Evolutionary conservation across 2,113 vertebrate species (phyloP), one percentile per base, ranked within the genome.

Genomic region (Myxocyprinus asiaticus): DNA sequence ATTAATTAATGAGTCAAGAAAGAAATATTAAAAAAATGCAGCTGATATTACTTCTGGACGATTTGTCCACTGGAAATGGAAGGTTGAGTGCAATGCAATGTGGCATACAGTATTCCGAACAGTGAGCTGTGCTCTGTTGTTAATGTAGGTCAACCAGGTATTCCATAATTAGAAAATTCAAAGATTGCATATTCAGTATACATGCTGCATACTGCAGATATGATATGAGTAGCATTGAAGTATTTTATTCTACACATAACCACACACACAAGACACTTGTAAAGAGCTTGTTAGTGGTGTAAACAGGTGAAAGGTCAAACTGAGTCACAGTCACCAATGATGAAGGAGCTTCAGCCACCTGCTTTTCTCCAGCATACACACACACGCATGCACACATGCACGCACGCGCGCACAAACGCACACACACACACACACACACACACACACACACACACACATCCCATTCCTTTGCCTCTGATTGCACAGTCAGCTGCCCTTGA

Each of bases 71-170:
- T 68, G 12, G 45, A 68, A 51, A 68, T 22, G 11, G 1, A 17
- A 51, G 10, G 47, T 68, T 67, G 14, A 67, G 65, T 67, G 65
- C 65, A 48, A 9, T 48, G 45, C 44, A 67, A 11, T 67, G 65
- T 67, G 15, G 9, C 1, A 68, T 33, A 51, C 15, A 51, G 22
- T 62, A 33, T 62, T 62, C 22, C 15, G n/a, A n/a, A 62, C 17
- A 62, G 10, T 47, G n/a, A 67, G 65, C 4, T 47, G n/a, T 45
- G n/a, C n/a, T n/a, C n/a, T n/a, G n/a, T n/a, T 9, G 47, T 15
- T 47, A n/a, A 5, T 33, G 17, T 62, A 63, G 10, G 9, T 17
- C 64, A 67, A 45, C 15, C 17, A 33, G 11, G 17, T 6, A 62
- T 33, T 62, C 14, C 44, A 10, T 33, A 10, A n/a, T 50, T 51